Evolutionary conservation across 2,888 invertebrate genomes (phyloP).

Genomic region (Griposia aprilina): DNA sequence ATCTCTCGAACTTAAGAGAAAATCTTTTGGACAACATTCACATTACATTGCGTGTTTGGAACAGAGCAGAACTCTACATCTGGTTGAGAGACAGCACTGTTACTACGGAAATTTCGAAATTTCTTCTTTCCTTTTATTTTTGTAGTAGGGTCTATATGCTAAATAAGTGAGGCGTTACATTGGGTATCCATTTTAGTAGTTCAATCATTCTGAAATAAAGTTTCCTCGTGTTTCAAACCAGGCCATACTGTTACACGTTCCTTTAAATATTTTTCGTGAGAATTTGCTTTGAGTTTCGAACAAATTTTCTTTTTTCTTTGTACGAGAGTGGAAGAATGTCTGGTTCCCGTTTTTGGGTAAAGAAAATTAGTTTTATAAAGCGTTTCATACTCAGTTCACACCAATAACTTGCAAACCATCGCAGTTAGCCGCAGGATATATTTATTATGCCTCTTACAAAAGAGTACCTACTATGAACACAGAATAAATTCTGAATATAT

Average conservation of each 20-base stretch:
- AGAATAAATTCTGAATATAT: neutral
- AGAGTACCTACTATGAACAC: no score
- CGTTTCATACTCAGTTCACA: constrained; percentile 22
- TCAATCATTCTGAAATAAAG: constrained; percentile 61
- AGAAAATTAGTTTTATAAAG: constrained; percentile 49
- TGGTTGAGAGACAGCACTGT: constrained; percentile 15
- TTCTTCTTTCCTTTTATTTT: constrained; percentile 16
- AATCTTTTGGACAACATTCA: neutral
- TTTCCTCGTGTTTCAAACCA: constrained; percentile 53
- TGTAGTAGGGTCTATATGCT: constrained; percentile 50
- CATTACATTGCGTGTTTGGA: constrained; percentile 35
- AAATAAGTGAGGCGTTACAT: constrained; percentile 63
- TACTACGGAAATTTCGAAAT: neutral
- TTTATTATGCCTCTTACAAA: constrained; percentile 2
- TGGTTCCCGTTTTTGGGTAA: constrained; percentile 7
- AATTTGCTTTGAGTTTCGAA: constrained; percentile 40
- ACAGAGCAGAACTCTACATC: neutral
- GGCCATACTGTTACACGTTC: constrained; percentile 54
- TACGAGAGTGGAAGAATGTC: constrained; percentile 23
- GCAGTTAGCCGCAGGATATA: neutral
- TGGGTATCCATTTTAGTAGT: constrained; percentile 59
- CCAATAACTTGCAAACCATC: constrained; percentile 28
- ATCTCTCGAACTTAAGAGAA: constrained; percentile 20
- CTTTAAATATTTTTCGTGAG: constrained; percentile 51
- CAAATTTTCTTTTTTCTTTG: constrained; percentile 49